A percentile compares a stretch with the other conserved stretches of the same genome.
Evolutionary conservation across 1,140 invertebrate species (phyloP).

Genomic region (Bombus impatiens): DNA sequence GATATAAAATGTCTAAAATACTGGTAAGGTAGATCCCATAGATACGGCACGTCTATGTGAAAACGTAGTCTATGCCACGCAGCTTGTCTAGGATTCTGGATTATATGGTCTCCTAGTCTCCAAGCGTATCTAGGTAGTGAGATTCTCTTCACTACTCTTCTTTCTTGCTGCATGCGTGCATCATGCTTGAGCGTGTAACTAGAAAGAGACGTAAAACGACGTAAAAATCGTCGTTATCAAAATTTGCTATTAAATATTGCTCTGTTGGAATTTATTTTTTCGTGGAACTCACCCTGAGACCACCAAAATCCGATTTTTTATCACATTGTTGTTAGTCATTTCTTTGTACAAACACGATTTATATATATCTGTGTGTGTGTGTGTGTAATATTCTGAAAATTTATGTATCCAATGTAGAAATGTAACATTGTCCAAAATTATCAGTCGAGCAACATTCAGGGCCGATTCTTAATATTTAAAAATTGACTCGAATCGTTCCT

Average conservation of each 20-base stretch:
- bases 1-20: neutral
- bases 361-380: neutral
- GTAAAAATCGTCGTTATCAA: neutral
- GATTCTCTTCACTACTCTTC: neutral
- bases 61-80: neutral
- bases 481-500: neutral
- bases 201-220: neutral
- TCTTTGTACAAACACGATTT: neutral
- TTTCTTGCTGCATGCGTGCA: neutral
- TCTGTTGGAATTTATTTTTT: neutral
- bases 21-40: too few relatives aligned
- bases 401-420: too few relatives aligned
- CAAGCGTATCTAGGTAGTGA: slow-evolving; percentile 43
- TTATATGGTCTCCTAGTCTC: slow-evolving; percentile 47
- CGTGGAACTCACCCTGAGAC: neutral
- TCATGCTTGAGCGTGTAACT: neutral
- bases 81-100: slow-evolving; percentile 25
- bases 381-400: neutral
- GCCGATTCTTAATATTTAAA: neutral
- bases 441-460: neutral
- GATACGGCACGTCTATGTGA: neutral
- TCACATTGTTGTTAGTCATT: neutral
- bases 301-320: neutral
- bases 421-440: neutral
- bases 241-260: neutral